Percentiles rank a stretch among this genome's conserved stretches.
phyloP scores from a whole-genome alignment of 2,888 invertebrate genomes.

The Mimumesa dahlbomi region DNA sequence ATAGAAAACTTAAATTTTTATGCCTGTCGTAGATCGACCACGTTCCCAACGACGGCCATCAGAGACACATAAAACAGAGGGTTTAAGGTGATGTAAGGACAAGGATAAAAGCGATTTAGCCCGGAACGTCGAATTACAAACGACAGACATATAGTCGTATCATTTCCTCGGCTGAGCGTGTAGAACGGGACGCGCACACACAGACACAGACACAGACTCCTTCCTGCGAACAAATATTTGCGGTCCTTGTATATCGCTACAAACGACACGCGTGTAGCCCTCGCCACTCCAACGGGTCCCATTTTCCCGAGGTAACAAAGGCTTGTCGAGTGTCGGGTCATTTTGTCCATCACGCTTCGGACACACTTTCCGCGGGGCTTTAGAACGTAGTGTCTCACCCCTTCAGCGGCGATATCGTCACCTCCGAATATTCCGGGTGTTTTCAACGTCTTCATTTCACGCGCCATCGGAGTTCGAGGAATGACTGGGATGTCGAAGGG shows the following conservation, averaged over 20 bases:
- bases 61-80: constrained; percentile 52
- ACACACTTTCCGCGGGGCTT: constrained; percentile 3
- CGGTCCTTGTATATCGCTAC: constrained; percentile 31
- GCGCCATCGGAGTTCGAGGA: too few relatives aligned
- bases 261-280: constrained; percentile 44
- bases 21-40: constrained; percentile 8
- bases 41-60: constrained; percentile 5
- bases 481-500: too few relatives aligned
- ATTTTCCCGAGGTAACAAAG: constrained; percentile 30
- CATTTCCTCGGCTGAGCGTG: constrained; percentile 15
- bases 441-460: too few relatives aligned
- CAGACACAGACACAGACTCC: not conserved
- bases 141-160: constrained; percentile 24
- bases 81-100: constrained; percentile 55
- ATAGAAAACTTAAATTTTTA: constrained; percentile 52
- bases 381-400: not conserved
- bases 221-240: constrained; percentile 52
- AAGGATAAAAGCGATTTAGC: constrained; percentile 56
- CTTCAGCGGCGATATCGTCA: constrained; percentile 1
- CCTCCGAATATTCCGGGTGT: too few relatives aligned
- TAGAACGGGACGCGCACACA: not conserved
- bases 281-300: constrained; percentile 34
- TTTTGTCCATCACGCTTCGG: constrained; percentile 28
- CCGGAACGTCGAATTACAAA: constrained; percentile 47
- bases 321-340: constrained; percentile 20